Evolutionary conservation across 2,113 vertebrate genomes (phyloP).

Genomic region (Eleginops maclovinus): DNA sequence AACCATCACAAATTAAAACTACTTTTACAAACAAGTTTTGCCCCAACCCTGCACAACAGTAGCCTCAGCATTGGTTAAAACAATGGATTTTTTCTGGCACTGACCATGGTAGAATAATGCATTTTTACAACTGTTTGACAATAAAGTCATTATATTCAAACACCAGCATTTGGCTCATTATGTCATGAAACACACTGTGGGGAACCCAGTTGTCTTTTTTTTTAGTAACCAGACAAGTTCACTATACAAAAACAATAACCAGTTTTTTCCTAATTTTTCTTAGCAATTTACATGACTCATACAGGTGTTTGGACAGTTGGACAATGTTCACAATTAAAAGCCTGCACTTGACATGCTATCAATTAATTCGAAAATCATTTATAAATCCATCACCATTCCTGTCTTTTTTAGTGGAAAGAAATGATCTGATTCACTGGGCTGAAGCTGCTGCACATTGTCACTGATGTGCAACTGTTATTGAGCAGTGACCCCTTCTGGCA

Average conservation of each 20-base stretch:
- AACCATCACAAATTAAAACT: not conserved
- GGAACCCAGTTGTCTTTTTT: not conserved
- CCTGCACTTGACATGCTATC: no score
- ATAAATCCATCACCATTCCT: no score
- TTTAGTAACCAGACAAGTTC: no score
- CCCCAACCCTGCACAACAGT: conserved; percentile 1
- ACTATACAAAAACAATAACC: no score
- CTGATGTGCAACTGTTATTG: not conserved
- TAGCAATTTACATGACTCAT: no score
- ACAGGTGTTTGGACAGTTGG: no score
- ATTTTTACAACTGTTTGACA: conserved; percentile 34
- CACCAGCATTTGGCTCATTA: not conserved
- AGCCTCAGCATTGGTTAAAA: not conserved
- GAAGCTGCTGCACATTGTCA: not conserved
- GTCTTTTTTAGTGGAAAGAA: no score
- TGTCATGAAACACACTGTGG: not conserved
- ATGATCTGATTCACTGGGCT: no score
- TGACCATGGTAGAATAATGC: conserved; percentile 12
- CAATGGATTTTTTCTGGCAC: conserved; percentile 13
- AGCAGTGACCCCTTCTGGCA: conserved; percentile 50
- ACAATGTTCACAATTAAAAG: no score
- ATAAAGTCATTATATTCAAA: conserved; percentile 33
- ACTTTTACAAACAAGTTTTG: not conserved
- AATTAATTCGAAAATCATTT: no score
- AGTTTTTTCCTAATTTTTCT: no score